Evolutionary conservation across 2,113 vertebrate genomes (phyloP), one percentile per base, ranked within the genome.

Genomic region (Telmatochromis sp.): DNA sequence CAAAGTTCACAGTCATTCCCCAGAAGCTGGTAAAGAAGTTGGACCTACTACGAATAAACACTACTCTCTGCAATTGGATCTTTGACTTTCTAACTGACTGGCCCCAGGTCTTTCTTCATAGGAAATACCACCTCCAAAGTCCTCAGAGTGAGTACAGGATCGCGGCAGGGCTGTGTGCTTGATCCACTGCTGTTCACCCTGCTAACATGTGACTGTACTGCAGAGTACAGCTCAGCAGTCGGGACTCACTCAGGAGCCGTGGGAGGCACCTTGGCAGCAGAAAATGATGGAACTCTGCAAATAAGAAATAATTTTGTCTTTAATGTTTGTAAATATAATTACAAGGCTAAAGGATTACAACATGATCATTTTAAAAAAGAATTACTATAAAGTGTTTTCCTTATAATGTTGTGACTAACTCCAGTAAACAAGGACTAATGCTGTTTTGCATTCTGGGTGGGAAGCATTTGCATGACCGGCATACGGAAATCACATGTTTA

Each of bases 401-500:
- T 35, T 63, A 0, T 10, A 63, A 19, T 35, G 31, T 3, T 2
- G 1, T 35, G 17, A 65, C 19, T 37, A 5, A 2, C 0, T n/a
- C 19, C 19, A 11, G 17, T 37, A 65, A 0, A 65, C 31, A 7
- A 1, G 33, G 31, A 35, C 33, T 11, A 12, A 6, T 5, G 60
- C 10, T 2, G 60, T 65, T 65, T 65, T 35, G 60, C 31, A 65
- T 65, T 65, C 33, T 65, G 60, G 1, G 4, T 65, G 31, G 33
- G 17, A 65, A 65, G 2, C 9, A 33, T 35, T 65, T 65, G 5
- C 60, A 35, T 35, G 28, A 35, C 9, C 2, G 1, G 9, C n/a
- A 4, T 54, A 54, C 23, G 53, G n/a, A 0, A 3, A 54, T 54
- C 53, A 4, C 31, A 6, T 11, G 4, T 63, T 33, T 35, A 19